Conservation (phyloP, 1,140 invertebrate species). For the Drosophila mayri region DNA sequence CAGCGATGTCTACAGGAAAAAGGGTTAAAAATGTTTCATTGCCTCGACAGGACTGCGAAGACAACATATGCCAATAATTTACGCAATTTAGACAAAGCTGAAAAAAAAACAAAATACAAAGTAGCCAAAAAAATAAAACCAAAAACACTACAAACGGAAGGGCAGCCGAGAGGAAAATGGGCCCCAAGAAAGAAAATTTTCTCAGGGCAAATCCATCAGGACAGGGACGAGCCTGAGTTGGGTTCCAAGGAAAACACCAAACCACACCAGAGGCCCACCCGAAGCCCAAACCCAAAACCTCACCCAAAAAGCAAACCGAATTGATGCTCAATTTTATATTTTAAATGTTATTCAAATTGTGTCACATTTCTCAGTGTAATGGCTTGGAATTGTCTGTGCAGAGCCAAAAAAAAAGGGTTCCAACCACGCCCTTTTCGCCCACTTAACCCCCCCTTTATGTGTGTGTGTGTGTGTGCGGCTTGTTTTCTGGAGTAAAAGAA, state of each 20-base stretch:
- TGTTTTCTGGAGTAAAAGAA: conserved; percentile 11
- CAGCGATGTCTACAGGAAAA: conserved; percentile 69
- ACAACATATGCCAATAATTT: conserved; percentile 81
- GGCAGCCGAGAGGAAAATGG: conserved; percentile 1
- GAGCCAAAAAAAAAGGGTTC: conserved; percentile 27
- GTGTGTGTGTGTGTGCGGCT: conserved; percentile 25
- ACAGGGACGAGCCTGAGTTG: conserved; percentile 1
- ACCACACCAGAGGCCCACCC: neutral
- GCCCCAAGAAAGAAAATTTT: conserved; percentile 15
- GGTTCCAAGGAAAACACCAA: conserved; percentile 1
- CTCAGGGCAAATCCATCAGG: conserved; percentile 45
- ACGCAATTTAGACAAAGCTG: conserved; percentile 71
- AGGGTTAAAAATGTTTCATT: conserved; percentile 81
- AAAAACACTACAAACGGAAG: conserved; percentile 27
- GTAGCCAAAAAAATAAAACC: conserved; percentile 33
- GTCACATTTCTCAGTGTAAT: conserved; percentile 83
- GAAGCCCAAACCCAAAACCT: neutral
- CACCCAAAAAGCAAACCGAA: conserved; percentile 29
- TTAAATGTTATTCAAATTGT: conserved; percentile 84
- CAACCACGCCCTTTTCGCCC: conserved; percentile 9
- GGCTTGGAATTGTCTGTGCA: conserved; percentile 71
- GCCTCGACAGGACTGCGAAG: conserved; percentile 61
- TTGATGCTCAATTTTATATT: conserved; percentile 81
- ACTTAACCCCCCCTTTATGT: conserved; percentile 7
- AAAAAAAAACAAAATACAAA: no score